These are phyloP conservation scores for Echinops telfairi DNA, from an alignment of 2,113 vertebrate genomes.

Conservation along the genomic window DNA sequence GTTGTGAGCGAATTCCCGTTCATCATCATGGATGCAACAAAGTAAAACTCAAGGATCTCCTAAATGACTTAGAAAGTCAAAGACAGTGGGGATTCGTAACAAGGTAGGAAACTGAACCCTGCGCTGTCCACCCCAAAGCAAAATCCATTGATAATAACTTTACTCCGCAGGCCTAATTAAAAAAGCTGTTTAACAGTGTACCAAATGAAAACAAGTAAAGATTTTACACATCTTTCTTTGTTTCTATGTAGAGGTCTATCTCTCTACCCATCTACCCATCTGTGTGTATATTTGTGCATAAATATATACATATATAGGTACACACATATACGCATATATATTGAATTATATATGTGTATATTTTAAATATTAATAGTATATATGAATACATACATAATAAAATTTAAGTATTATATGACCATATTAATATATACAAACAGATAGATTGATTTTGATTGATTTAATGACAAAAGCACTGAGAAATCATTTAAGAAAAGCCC, in stretches of 20 bases:
- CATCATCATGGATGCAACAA: neutral
- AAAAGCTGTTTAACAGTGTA: conserved; percentile 69
- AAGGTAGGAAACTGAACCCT: conserved; percentile 64
- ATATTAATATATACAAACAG: too few relatives aligned
- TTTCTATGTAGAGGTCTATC: neutral
- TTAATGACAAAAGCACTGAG: neutral
- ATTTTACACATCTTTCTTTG: neutral
- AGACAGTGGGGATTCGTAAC: conserved; percentile 82
- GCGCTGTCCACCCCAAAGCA: conserved; percentile 69
- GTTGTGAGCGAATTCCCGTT: neutral
- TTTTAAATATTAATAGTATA: too few relatives aligned
- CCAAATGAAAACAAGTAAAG: conserved; percentile 15
- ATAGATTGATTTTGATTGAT: too few relatives aligned
- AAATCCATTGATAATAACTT: conserved; percentile 75
- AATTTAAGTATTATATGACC: too few relatives aligned
- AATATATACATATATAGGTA: too few relatives aligned
- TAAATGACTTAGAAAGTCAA: conserved; percentile 79
- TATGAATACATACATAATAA: too few relatives aligned
- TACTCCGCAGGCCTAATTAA: conserved; percentile 72
- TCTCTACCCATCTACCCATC: neutral
- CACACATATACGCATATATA: too few relatives aligned
- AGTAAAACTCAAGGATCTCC: conserved; percentile 71
- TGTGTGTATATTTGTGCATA: neutral
- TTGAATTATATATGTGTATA: too few relatives aligned
- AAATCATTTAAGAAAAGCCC: neutral